A percentile compares a stretch with the other conserved stretches of the same genome.
phyloP scores from a whole-genome alignment of 35 echinoderm and acorn worm species.

The Holothuria glaberrima region DNA sequence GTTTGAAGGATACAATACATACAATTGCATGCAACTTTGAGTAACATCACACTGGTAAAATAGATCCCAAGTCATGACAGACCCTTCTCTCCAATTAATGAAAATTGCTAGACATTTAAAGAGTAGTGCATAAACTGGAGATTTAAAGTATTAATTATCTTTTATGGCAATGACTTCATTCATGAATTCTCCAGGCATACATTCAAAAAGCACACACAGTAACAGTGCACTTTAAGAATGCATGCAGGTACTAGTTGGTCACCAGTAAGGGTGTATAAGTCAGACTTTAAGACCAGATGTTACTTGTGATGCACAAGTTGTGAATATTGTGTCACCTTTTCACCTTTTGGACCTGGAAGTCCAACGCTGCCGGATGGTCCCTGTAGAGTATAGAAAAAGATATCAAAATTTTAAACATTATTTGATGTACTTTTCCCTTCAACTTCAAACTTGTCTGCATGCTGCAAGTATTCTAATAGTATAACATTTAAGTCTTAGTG shows the following conservation, averaged over 20 bases:
- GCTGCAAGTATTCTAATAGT: background rate
- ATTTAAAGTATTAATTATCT: too few relatives aligned
- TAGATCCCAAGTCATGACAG: too few relatives aligned
- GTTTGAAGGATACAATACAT: too few relatives aligned
- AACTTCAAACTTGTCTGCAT: background rate
- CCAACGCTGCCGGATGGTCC: slow-evolving; percentile 19
- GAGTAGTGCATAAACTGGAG: too few relatives aligned
- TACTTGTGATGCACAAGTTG: slow-evolving; percentile 63
- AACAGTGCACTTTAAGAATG: background rate
- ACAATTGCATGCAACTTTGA: background rate
- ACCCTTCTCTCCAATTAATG: too few relatives aligned
- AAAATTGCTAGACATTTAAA: too few relatives aligned
- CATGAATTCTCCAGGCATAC: too few relatives aligned
- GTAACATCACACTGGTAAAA: slow-evolving; percentile 33
- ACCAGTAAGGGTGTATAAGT: too few relatives aligned
- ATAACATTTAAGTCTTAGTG: background rate
- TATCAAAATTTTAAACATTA: background rate
- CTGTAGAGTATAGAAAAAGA: background rate
- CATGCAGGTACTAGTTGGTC: background rate
- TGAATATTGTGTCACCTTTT: slow-evolving; percentile 64
- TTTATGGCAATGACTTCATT: too few relatives aligned
- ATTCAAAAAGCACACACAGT: too few relatives aligned
- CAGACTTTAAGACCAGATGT: background rate
- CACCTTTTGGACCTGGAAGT: slow-evolving; percentile 62
- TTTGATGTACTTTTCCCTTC: too few relatives aligned